Evolutionary conservation across 2,888 invertebrate species (phyloP), one percentile per base, ranked within the genome.

Genomic region (Sphinx pinastri): DNA sequence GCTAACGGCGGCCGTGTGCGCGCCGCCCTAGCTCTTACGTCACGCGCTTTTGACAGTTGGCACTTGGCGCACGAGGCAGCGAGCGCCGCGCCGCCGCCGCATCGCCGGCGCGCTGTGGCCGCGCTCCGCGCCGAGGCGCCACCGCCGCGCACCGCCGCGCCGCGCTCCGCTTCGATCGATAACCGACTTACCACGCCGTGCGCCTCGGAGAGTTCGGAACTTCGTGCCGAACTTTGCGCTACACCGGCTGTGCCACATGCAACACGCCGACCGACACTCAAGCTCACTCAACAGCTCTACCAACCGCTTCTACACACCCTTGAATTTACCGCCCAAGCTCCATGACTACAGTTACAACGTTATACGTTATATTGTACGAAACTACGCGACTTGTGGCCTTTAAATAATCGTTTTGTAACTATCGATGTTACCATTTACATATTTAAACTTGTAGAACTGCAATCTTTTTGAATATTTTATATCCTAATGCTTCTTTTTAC

Each of bases 1-100:
- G 88, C 90, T 85, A 85, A 81, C 88, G 84, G 82, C 81, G 76
- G 86, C 88, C 88, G 91, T 89, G 81, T 71, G 70, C 71, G 88
- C 85, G 90, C 85, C 81, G 87, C 88, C 86, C 88, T 87, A 84
- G 79, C 83, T 71, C 81, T 88, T 89, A 90, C 91, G 91, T 91
- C 91, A 92, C 85, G 78, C 81, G 75, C 74, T 80, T 88, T 86
- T 91, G 91, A 91, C 90, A 90, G 89, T 83, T 83, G 82, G 81
- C 81, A 81, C 77, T 83, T 83, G 82, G 81, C 81, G 81, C 77
- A 79, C 79, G 81, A 77, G 79, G 79, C 74, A 70, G 74, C 75
- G 76, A 68, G 70, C 76, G 75, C 68, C 76, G 70, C 76, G 75
- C 68, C 76, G 76, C 78, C 67, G 70, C 75, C 71, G 71, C 75